A percentile compares a stretch with the other conserved stretches of the same genome.
phyloP scores from a whole-genome alignment of 2,888 invertebrate genomes.

The Nasonia oneida region DNA sequence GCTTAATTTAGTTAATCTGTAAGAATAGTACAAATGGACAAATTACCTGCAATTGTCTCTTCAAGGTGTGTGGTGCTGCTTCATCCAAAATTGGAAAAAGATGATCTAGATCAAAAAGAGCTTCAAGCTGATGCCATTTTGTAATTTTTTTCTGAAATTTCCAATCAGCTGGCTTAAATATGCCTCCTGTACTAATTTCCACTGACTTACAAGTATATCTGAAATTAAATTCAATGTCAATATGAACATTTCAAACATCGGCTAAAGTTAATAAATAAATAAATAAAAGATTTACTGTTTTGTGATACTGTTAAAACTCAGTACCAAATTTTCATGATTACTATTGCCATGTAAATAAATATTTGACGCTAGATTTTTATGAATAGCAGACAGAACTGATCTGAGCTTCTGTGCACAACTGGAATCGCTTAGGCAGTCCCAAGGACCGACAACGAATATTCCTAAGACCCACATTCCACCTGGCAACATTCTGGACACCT shows the following conservation, averaged over 20 bases:
- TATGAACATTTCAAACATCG: neutral
- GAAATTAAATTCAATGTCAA: constrained; percentile 49
- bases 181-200: constrained; percentile 79
- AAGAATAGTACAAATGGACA: neutral
- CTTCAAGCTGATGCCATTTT: constrained; percentile 89
- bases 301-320: constrained; percentile 81
- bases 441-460: constrained; percentile 87
- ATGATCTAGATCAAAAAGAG: constrained; percentile 88
- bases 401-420: constrained; percentile 82
- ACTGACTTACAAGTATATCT: constrained; percentile 85
- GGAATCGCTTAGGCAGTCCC: constrained; percentile 83
- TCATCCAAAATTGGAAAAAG: constrained; percentile 86
- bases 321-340: constrained; percentile 83
- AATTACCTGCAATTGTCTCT: constrained; percentile 85
- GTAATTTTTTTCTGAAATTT: constrained; percentile 86
- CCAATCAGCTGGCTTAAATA: constrained; percentile 87
- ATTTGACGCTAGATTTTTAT: constrained; percentile 82
- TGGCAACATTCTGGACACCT: constrained; percentile 92
- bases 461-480: constrained; percentile 94
- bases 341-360: constrained; percentile 83
- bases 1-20: constrained; percentile 19
- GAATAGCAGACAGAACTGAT: constrained; percentile 81
- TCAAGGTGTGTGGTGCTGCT: constrained; percentile 83
- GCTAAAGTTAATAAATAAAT: neutral
- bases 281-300: constrained; percentile 78